Percentiles rank a stretch among this genome's conserved stretches.
These are phyloP conservation scores for Onychomys arenicola DNA, from an alignment of 2,797 vertebrate species.

Conservation along the genomic window DNA sequence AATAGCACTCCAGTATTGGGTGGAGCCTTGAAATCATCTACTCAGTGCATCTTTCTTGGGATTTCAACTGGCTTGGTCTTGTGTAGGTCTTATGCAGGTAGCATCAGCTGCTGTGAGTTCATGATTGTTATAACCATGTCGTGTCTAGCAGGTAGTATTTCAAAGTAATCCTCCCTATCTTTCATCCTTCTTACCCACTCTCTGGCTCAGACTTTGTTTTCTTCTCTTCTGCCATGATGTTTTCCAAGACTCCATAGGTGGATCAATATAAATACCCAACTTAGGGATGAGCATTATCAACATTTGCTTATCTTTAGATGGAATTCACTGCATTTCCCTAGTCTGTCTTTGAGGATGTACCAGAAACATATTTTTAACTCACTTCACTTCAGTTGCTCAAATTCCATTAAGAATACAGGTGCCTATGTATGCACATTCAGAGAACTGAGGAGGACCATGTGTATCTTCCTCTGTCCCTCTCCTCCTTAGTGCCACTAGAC, in stretches of 20 bases:
- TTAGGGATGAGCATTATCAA: neutral
- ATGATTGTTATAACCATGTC: neutral
- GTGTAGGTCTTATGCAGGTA: neutral
- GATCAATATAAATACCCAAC: neutral
- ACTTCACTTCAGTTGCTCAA: neutral
- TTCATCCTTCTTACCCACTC: neutral
- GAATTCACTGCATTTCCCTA: neutral
- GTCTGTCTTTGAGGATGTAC: neutral
- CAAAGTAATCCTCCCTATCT: neutral
- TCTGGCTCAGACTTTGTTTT: accelerated
- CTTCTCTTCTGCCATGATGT: neutral
- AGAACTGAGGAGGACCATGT: neutral
- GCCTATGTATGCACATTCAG: too few relatives aligned
- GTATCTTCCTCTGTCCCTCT: neutral
- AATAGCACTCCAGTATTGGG: neutral
- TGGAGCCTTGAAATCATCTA: neutral
- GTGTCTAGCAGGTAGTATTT: neutral
- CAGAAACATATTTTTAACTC: neutral
- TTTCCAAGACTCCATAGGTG: too few relatives aligned
- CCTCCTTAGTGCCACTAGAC: neutral
- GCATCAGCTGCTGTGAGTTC: neutral
- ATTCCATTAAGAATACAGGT: neutral
- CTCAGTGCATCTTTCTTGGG: neutral
- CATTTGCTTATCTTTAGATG: neutral
- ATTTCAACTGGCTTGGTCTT: neutral